phyloP scores from a whole-genome alignment of 2,797 vertebrate genomes.

The Sphaeramia orbicularis region DNA sequence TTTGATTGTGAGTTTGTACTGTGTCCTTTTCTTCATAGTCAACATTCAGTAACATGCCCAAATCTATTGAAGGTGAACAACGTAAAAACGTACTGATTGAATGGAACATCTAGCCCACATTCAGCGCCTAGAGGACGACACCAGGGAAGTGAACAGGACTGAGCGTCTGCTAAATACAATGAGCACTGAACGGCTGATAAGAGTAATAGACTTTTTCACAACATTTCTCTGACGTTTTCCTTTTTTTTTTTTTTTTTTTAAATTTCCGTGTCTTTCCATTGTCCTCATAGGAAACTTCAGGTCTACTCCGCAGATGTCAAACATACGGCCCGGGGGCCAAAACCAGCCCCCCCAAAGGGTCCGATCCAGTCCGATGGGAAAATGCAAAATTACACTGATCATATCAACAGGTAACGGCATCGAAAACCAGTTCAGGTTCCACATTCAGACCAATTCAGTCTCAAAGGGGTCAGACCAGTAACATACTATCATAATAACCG shows the following conservation, averaged over 20 bases:
- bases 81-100: constrained; percentile 7
- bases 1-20: constrained; percentile 1
- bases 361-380: no score
- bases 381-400: no score
- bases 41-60: constrained; percentile 12
- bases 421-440: no score
- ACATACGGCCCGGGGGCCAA: no score
- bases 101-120: constrained; percentile 1
- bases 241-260: not conserved
- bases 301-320: no score
- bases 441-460: no score
- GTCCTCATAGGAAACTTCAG: constrained; percentile 5
- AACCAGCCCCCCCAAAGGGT: no score
- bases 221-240: not conserved
- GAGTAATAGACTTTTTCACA: not conserved
- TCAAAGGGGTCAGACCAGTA: no score
- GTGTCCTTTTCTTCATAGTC: constrained; percentile 6
- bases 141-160: not conserved
- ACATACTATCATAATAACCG: no score
- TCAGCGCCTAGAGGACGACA: not conserved
- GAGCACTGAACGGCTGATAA: not conserved
- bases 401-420: no score
- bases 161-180: not conserved
- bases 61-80: constrained; percentile 3
- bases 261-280: not conserved